These are phyloP conservation scores for Plodia interpunctella DNA, from an alignment of 1,140 invertebrate genomes.

Conservation along the genomic window DNA sequence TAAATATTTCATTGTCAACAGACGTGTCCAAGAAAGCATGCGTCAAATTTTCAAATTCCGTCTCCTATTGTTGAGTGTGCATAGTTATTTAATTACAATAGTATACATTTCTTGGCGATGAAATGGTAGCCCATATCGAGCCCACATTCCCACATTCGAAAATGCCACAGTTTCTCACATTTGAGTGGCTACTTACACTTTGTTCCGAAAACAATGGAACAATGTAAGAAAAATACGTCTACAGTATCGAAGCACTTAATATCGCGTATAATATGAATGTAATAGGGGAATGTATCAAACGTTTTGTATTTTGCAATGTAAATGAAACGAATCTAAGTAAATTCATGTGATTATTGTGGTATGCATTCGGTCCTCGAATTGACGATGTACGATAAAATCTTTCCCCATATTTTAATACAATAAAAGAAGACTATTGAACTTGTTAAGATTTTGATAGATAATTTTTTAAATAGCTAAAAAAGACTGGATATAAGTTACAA, in stretches of 20 bases:
- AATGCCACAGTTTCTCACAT: constrained; percentile 69
- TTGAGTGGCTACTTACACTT: constrained; percentile 63
- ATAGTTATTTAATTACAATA: constrained; percentile 2
- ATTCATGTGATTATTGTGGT: too few species aligned
- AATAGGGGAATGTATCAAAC: background rate
- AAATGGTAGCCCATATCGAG: background rate
- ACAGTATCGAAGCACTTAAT: constrained; percentile 19
- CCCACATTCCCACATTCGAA: constrained; percentile 64
- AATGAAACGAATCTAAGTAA: too few species aligned
- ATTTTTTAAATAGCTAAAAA: too few species aligned
- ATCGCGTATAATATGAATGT: background rate
- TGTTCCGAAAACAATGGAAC: constrained; percentile 60
- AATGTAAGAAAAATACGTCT: constrained; percentile 51
- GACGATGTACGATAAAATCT: background rate
- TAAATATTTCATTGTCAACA: too few species aligned
- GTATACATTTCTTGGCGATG: constrained; percentile 7
- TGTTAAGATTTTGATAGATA: too few species aligned
- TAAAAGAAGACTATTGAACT: too few species aligned
- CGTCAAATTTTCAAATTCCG: too few species aligned
- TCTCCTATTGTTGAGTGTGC: background rate
- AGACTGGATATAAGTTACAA: too few species aligned
- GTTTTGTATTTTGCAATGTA: background rate
- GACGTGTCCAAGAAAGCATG: too few species aligned
- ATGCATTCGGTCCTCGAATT: too few species aligned
- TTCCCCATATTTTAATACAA: background rate